Percentiles rank a stretch among this genome's conserved stretches.
Conservation (phyloP, 2,113 vertebrate species). For the Triplophysa rosa region DNA sequence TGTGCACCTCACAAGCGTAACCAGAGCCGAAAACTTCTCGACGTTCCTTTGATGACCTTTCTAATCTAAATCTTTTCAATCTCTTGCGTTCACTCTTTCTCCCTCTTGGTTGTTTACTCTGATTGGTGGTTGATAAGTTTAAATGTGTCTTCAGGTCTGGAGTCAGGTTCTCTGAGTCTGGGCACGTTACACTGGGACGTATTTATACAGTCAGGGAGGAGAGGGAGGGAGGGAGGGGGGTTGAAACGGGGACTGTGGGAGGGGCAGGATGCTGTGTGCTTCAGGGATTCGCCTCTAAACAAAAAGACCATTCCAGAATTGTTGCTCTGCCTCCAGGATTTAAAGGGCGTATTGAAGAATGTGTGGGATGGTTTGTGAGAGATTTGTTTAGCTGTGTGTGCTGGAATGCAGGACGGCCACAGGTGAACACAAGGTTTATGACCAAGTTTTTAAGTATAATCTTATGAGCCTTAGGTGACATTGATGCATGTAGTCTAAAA, state of each 20-base stretch:
- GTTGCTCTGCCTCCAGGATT: conserved; percentile 15
- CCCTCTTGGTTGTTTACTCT: conserved; percentile 7
- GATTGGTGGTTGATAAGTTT: conserved; percentile 19
- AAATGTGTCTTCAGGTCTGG: conserved; percentile 54
- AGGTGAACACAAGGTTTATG: conserved; percentile 5
- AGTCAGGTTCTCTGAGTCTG: conserved; percentile 62
- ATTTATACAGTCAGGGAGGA: conserved; percentile 74
- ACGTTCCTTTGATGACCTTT: conserved; percentile 17
- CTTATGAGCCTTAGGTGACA: neutral
- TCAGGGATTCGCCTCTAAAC: conserved; percentile 48
- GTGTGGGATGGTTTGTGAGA: conserved; percentile 18
- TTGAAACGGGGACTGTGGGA: conserved; percentile 30
- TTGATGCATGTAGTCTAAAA: neutral
- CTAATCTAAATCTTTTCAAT: conserved; percentile 25
- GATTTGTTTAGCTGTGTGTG: conserved; percentile 31
- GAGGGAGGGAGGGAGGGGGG: conserved; percentile 28
- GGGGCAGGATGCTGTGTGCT: conserved; percentile 58
- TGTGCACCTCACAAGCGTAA: conserved; percentile 13
- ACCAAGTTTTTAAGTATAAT: neutral
- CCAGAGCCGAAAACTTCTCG: conserved; percentile 3
- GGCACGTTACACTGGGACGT: conserved; percentile 62
- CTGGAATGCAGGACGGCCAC: neutral
- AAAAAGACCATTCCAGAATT: conserved; percentile 55
- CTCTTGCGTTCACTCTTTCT: conserved; percentile 9
- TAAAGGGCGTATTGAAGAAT: neutral